Conservation (phyloP, 2,797 vertebrate species). For the Thaleichthys pacificus region DNA sequence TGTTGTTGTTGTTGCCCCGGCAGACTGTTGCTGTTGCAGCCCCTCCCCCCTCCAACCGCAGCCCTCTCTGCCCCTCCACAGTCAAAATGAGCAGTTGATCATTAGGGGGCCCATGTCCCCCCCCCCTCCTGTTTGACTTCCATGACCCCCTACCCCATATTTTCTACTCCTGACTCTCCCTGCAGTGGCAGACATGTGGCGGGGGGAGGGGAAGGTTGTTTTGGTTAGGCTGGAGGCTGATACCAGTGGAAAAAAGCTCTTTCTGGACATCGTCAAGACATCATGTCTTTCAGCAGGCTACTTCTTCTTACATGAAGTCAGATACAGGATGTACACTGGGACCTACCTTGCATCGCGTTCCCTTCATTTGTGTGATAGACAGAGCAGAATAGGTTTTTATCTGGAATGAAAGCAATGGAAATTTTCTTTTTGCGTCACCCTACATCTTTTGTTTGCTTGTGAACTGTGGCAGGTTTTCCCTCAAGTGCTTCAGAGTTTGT, state of each 20-base stretch:
- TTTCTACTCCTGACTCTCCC: slow-evolving; percentile 28
- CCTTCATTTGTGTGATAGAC: background rate
- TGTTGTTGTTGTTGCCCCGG: slow-evolving; percentile 18
- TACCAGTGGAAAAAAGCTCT: background rate
- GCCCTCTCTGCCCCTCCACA: too few species aligned
- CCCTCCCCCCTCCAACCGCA: background rate
- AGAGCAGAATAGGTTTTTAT: background rate
- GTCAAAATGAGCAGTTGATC: slow-evolving; percentile 35
- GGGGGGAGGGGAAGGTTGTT: slow-evolving; percentile 22
- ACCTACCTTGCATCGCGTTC: background rate
- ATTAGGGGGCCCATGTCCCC: slow-evolving; percentile 24
- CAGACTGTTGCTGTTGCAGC: background rate
- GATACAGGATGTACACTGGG: too few species aligned
- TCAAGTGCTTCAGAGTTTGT: background rate
- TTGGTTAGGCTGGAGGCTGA: slow-evolving; percentile 5
- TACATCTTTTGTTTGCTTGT: background rate
- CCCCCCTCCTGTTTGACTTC: slow-evolving; percentile 27
- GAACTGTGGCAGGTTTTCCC: background rate
- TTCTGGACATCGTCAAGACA: background rate
- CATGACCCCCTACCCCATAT: slow-evolving; percentile 50
- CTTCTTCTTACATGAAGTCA: background rate
- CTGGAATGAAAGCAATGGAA: background rate
- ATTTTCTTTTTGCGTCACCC: background rate
- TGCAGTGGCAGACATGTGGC: background rate
- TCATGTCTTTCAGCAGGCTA: background rate